Base-by-base conservation (phyloP, 2,113 vertebrate genomes). In the Hystrix cristata region DNA sequence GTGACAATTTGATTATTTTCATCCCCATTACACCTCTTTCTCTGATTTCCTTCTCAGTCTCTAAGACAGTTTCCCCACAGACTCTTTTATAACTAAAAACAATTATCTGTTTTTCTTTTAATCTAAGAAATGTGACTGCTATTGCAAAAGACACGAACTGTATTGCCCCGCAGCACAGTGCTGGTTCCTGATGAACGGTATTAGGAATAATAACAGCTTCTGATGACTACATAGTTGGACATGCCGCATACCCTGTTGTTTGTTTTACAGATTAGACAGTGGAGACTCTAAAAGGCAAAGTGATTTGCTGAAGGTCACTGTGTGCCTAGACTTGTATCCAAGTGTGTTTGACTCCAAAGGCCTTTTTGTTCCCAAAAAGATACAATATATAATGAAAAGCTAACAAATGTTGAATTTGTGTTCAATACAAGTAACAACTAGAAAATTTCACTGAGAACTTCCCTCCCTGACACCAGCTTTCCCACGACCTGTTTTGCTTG, bases 401-500 rank as follows among this genome's bases (percentile, higher is more conserved):
- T 81, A 91, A 38, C 84, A 80, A 34, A 25, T 88, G 19, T 76
- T 91, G n/a, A 89, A 69, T 84, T 25, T 79, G 51, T 94, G 46
- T 67, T 87, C 74, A 93, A 38, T 87, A 87, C 43, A 90, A 95
- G 91, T 62, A 96, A 86, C 69, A 86, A 87, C 83, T 90, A 95
- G 27, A 79, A 93, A 43, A 90, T 94, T 92, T 82, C 83, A 94
- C 38, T 76, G 53, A 81, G 43, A 7, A 93, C 9, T 65, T 91
- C 38, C 10, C 1, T 74, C 43, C 82, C 76, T 90, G 81, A 95
- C 87, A 92, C 81, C 59, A 83, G 97, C 91, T 80, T 92, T 74
- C 60, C 72, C 90, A 81, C 93, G 95, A 97, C 97, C 97, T 98
- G 98, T 92, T 97, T 94, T 87, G 62, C 92, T 60, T 27, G 86